Evolutionary conservation across 2,888 invertebrate genomes (phyloP).

Genomic region (Crematogaster levior): DNA sequence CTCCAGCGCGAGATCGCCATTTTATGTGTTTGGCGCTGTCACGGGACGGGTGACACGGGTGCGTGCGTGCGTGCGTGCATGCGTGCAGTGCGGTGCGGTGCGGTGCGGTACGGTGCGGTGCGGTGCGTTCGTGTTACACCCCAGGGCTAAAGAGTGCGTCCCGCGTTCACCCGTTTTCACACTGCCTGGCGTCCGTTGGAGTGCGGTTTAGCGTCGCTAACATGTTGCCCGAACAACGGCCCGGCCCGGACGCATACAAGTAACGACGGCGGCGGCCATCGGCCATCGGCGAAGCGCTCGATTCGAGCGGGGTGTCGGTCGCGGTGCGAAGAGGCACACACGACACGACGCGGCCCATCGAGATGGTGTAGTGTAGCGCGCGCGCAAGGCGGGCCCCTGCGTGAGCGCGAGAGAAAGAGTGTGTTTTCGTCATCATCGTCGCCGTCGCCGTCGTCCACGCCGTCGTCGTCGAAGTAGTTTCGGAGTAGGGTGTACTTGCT

Average conservation of each 20-base stretch:
- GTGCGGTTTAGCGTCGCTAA: constrained; percentile 62
- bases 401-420: constrained; percentile 57
- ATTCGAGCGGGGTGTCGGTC: constrained; percentile 62
- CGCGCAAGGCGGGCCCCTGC: constrained; percentile 58
- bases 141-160: not conserved
- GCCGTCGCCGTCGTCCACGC: not conserved
- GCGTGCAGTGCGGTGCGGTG: constrained; percentile 63
- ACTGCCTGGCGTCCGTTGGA: too few relatives aligned
- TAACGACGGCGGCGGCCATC: constrained; percentile 74
- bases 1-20: constrained; percentile 81
- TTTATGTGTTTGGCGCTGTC: constrained; percentile 84
- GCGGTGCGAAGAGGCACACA: constrained; percentile 46
- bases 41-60: constrained; percentile 74
- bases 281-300: constrained; percentile 46
- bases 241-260: constrained; percentile 82
- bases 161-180: too few relatives aligned
- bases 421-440: constrained; percentile 62
- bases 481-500: not conserved
- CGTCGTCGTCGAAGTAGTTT: not conserved
- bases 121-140: constrained; percentile 45
- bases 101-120: constrained; percentile 63
- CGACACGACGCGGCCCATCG: constrained; percentile 59
- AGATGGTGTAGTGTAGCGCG: constrained; percentile 76
- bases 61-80: constrained; percentile 65
- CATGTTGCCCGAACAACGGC: constrained; percentile 82